Percentiles rank a stretch among this genome's conserved stretches.
These are phyloP conservation scores for Stylophora pistillata DNA, from an alignment of 64 coral and sea anemone genomes.

Conservation along the genomic window DNA sequence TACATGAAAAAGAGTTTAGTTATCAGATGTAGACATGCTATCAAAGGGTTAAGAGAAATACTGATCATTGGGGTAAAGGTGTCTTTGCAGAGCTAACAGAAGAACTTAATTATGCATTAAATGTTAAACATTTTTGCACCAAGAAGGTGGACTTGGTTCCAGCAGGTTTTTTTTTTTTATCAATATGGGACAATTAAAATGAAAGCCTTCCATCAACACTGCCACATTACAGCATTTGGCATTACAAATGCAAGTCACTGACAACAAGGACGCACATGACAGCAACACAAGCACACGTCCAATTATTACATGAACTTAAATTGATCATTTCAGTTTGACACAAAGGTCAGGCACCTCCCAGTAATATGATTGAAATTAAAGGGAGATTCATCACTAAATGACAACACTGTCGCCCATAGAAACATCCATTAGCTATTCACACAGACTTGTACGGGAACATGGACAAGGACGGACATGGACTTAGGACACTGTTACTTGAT, in stretches of 20 bases:
- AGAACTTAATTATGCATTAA: not conserved
- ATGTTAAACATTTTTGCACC: not conserved
- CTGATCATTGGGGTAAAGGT: not conserved
- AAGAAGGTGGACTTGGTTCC: conserved; percentile 26
- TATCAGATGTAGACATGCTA: not conserved
- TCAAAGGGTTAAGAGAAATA: not conserved
- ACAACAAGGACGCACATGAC: conserved; percentile 13
- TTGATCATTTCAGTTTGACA: conserved; percentile 28
- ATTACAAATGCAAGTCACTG: not conserved
- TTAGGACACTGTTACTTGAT: conserved; percentile 3
- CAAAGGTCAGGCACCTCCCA: conserved; percentile 31
- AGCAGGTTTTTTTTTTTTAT: not conserved
- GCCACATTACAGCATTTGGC: conserved; percentile 17
- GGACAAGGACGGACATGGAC: conserved; percentile 1
- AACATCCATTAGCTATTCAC: conserved; percentile 29
- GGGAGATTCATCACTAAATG: not conserved
- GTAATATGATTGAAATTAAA: not conserved
- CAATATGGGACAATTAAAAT: not conserved
- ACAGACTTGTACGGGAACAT: conserved; percentile 34
- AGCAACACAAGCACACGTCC: not conserved
- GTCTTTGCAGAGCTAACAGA: not conserved
- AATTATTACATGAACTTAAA: not conserved
- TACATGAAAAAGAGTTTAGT: not conserved
- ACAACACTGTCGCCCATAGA: not conserved
- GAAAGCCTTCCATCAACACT: not conserved